phyloP scores from a whole-genome alignment of 1,140 invertebrate genomes.

The Fopius arisanus region DNA sequence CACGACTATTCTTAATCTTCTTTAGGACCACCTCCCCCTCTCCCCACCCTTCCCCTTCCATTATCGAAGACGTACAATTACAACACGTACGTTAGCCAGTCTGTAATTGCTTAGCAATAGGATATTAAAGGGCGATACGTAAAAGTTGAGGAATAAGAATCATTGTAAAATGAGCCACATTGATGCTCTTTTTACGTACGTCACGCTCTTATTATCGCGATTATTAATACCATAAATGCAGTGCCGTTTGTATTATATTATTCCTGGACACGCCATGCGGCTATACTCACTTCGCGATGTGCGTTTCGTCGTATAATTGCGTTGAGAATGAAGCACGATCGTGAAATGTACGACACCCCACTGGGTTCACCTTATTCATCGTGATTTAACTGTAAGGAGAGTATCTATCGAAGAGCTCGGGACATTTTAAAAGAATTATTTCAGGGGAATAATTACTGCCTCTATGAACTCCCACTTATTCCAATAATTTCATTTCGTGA shows the following conservation, averaged over 20 bases:
- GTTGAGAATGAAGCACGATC: conserved; percentile 23
- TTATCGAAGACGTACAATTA: conserved; percentile 61
- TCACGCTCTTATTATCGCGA: conserved; percentile 39
- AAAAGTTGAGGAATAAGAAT: neutral
- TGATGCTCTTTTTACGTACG: neutral
- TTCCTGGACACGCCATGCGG: conserved; percentile 29
- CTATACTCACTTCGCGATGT: conserved; percentile 5
- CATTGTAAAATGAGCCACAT: neutral
- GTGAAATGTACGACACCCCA: conserved; percentile 30
- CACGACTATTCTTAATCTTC: conserved; percentile 62
- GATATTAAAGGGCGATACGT: neutral
- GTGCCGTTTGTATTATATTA: conserved; percentile 31
- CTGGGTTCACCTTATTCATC: conserved; percentile 31
- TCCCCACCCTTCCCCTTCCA: no score
- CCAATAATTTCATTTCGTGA: no score
- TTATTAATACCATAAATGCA: conserved; percentile 37
- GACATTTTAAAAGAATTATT: no score
- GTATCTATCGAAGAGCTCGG: neutral
- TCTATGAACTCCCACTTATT: no score
- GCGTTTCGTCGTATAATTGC: conserved; percentile 26
- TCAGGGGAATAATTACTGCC: no score
- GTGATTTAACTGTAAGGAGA: conserved; percentile 32
- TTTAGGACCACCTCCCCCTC: conserved; percentile 50
- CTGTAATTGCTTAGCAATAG: conserved; percentile 56
- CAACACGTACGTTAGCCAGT: conserved; percentile 55